Evolutionary conservation across 2,888 invertebrate species (phyloP).

Genomic region (Eupithecia exiguata): DNA sequence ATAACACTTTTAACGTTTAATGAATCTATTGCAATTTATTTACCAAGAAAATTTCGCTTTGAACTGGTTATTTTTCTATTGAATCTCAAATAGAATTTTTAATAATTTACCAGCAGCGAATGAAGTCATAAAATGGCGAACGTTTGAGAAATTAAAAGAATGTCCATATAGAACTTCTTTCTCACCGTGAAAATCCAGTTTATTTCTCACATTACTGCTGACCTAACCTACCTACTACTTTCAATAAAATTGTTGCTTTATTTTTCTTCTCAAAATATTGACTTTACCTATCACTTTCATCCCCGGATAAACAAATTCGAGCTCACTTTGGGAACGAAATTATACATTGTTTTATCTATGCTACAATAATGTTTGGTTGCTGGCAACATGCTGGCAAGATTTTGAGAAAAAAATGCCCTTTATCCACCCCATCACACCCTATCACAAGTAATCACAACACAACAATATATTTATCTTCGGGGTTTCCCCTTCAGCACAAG

Average conservation of each 20-base stretch:
- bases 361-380: not conserved
- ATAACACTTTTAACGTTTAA: too few relatives aligned
- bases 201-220: not conserved
- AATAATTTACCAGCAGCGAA: constrained; percentile 49
- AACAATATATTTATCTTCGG: not conserved
- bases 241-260: not conserved
- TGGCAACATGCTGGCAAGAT: not conserved
- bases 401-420: not conserved
- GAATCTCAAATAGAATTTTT: not conserved
- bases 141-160: constrained; percentile 49
- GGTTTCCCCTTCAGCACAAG: not conserved
- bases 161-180: constrained; percentile 48
- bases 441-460: not conserved
- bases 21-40: not conserved
- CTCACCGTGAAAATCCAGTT: constrained; percentile 45
- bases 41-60: not conserved
- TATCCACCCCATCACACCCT: not conserved
- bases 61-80: not conserved
- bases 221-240: not conserved
- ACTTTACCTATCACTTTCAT: not conserved
- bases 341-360: not conserved
- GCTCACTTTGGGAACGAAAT: not conserved
- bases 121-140: constrained; percentile 50
- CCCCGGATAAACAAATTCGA: not conserved
- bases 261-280: not conserved